phyloP scores from a whole-genome alignment of 1,140 invertebrate species.

The Zaprionus ornatus region DNA sequence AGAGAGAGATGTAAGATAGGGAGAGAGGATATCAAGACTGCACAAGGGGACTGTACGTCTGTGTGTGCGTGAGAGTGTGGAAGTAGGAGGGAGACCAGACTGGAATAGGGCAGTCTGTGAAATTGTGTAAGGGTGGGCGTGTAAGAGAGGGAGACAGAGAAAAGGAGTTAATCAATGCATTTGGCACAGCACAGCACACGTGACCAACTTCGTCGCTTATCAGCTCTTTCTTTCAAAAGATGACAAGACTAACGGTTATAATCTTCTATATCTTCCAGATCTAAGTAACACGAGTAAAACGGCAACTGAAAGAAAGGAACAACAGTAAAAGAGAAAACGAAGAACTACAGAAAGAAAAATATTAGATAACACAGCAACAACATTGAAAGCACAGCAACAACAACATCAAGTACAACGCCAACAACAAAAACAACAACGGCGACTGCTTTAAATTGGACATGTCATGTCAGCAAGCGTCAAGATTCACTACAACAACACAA shows the following conservation, averaged over 20 bases:
- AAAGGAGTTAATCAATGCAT: slow-evolving; percentile 34
- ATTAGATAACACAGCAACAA: not conserved
- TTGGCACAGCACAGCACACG: slow-evolving; percentile 63
- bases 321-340: slow-evolving; percentile 10
- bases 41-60: not conserved
- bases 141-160: not conserved
- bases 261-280: slow-evolving; percentile 54
- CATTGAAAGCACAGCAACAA: slow-evolving; percentile 12
- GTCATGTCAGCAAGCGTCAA: slow-evolving; percentile 84
- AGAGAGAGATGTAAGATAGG: no score
- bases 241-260: slow-evolving; percentile 37
- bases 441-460: slow-evolving; percentile 81
- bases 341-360: slow-evolving; percentile 8
- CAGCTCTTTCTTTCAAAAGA: slow-evolving; percentile 15
- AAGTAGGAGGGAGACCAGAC: not conserved
- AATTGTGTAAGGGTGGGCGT: not conserved
- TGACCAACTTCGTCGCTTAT: slow-evolving; percentile 64
- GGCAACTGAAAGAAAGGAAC: slow-evolving; percentile 15
- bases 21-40: no score
- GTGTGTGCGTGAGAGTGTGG: not conserved
- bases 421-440: slow-evolving; percentile 39
- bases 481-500: slow-evolving; percentile 61
- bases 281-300: slow-evolving; percentile 47
- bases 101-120: not conserved
- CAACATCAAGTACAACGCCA: slow-evolving; percentile 23